Evolutionary conservation across 2,113 vertebrate species (phyloP), one percentile per base, ranked within the genome.

Genomic region (Morone saxatilis): DNA sequence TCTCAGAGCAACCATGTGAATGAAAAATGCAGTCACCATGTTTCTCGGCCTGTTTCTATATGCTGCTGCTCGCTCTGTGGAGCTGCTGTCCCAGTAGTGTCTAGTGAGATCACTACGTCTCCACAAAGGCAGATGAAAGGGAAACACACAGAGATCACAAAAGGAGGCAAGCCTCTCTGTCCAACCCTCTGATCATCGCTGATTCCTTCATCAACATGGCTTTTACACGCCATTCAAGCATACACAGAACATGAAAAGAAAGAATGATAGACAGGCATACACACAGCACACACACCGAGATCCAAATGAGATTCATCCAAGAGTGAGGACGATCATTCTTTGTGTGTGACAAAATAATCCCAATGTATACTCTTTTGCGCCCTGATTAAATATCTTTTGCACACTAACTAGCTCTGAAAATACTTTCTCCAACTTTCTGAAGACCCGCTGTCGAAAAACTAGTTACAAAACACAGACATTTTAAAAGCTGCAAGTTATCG

Each of bases 401-500:
- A 60, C 53, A 0, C 38, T 47, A 65, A 72, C 61, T 54, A 41
- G 69, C 76, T 72, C 66, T 51, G 22, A 70, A 77, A 83, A 79
- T 12, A 72, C 76, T 88, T 84, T 86, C 16, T 78, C 59, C 62
- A 88, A 88, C 84, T 92, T 90, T 89, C 60, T 77, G 57, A 75
- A 43, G 60, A 88, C 40, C 31, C 51, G 79, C 69, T 84, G 53
- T 85, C 8, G 41, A 59, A 70, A 87, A 83, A 86, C 51, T 57
- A 67, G 79, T 84, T 89, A 90, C 71, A 80, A 89, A 91, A 91
- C 81, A 77, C 67, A 85, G 81, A 90, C 89, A 87, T 87, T 89
- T 87, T 76, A 85, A 92, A 90, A 90, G 83, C 84, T 60, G 85
- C 69, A 80, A 86, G 86, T 92, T 92, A 92, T 89, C 88, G 75